Percentiles rank a stretch among this genome's conserved stretches.
Conservation (phyloP, 2,888 invertebrate genomes). For the Lithophane leautieri region DNA sequence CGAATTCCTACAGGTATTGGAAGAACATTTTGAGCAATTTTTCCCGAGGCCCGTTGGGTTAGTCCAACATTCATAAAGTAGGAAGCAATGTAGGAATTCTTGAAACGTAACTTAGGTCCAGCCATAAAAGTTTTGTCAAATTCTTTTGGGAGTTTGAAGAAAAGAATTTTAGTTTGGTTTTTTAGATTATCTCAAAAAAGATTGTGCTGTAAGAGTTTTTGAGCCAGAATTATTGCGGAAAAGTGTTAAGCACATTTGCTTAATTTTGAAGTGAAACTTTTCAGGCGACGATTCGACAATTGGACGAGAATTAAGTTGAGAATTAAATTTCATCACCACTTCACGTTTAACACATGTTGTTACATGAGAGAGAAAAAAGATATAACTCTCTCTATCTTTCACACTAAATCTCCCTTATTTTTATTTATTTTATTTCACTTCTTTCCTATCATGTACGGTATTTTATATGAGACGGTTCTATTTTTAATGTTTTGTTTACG, state of each 20-base stretch:
- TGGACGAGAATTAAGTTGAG: too few relatives aligned
- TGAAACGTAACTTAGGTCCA: slow-evolving; percentile 53
- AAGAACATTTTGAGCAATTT: slow-evolving; percentile 72
- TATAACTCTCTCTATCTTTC: too few relatives aligned
- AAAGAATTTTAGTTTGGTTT: slow-evolving; percentile 29
- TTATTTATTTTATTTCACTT: too few relatives aligned
- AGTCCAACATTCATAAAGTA: slow-evolving; percentile 61
- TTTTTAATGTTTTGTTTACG: too few relatives aligned
- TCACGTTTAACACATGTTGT: too few relatives aligned
- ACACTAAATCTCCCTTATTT: too few relatives aligned
- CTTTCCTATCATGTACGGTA: too few relatives aligned
- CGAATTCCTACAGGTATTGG: slow-evolving; percentile 76
- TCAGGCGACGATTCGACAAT: too few relatives aligned
- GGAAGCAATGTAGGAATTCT: slow-evolving; percentile 55
- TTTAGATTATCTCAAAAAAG: slow-evolving; percentile 30
- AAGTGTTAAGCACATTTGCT: slow-evolving; percentile 4
- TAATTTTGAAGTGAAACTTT: background rate
- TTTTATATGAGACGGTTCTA: too few relatives aligned
- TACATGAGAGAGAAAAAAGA: too few relatives aligned
- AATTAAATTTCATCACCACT: too few relatives aligned
- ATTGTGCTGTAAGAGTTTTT: slow-evolving; percentile 12
- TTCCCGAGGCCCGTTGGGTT: slow-evolving; percentile 58
- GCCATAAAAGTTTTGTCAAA: slow-evolving; percentile 60
- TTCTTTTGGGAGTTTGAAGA: slow-evolving; percentile 48
- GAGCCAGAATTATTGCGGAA: background rate